Base-by-base conservation (phyloP, 2,797 vertebrate species). In the Lindbergichthys nudifrons region DNA sequence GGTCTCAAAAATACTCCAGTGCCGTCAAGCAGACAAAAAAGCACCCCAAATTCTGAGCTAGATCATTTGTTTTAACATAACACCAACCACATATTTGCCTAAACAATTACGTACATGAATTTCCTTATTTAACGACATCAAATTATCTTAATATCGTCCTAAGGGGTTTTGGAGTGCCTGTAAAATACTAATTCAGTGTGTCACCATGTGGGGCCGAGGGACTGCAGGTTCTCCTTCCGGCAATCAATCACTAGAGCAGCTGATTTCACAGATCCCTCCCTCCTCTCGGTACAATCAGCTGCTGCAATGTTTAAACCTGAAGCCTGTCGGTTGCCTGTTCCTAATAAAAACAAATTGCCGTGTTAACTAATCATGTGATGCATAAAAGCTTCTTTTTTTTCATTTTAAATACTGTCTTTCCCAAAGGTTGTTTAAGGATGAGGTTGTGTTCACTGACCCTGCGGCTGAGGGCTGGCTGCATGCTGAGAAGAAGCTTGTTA, bases 401-500 rank as follows among this genome's bases (percentile, higher is more conserved):
- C 26, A 26, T 26, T 36, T 36, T 48, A 68, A 88, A 81, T 56
- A 19, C 23, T 0, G 72, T 61, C 54, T 62, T 75, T 72, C 75
- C 73, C 11, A 0, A 70, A 73, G 83, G 75, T 72, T 82, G 73
- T 81, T 89, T 36, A 6, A 7, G 8, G 32, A 36, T 36, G 32
- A 36, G 32, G 32, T 7, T 88, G 67, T 79, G 79, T 80, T 79
- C 57, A 75, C 54, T 71, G 73, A 69, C 62, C 6, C 68, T 6
- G 52, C 50, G 65, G 71, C 82, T 74, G 70, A 73, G 67, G 51
- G 67, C 63, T 45, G 73, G 64, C 65, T 43, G 63, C 83, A 73
- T 8, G 77, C 79, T 85, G 84, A 77, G 73, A 69, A 56, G 47
- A 70, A 58, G 84, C 81, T 83, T 48, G 76, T 84, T 87, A 65